Percentiles rank a stretch among this genome's conserved stretches.
These are phyloP conservation scores for Alouatta caraya DNA, from an alignment of 2,797 vertebrate species.

Conservation along the genomic window DNA sequence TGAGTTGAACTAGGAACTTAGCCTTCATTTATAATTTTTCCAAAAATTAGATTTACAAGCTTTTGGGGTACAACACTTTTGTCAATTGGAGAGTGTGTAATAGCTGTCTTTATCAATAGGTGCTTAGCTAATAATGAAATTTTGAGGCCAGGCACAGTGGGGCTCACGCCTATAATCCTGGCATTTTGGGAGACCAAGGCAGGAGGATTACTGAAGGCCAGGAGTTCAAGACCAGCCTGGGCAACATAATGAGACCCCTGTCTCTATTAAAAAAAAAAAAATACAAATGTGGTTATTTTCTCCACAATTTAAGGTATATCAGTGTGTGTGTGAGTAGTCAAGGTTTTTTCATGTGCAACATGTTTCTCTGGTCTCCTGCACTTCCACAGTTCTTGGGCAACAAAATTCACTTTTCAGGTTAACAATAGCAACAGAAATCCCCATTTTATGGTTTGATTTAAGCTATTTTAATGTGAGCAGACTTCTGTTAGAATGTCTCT, in stretches of 20 bases:
- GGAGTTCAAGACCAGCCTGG: neutral
- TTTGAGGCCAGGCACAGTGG: neutral
- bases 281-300: neutral
- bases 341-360: neutral
- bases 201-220: neutral
- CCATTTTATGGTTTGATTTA: neutral
- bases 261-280: neutral
- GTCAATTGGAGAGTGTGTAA: neutral
- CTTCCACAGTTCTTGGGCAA: neutral
- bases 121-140: neutral
- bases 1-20: neutral
- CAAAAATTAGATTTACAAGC: neutral
- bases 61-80: slow-evolving; percentile 13
- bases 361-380: neutral
- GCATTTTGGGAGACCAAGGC: neutral
- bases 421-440: neutral
- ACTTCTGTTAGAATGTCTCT: slow-evolving; percentile 26
- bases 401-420: neutral
- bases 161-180: neutral
- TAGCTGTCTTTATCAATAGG: neutral
- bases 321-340: neutral
- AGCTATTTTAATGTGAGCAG: neutral
- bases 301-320: neutral
- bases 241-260: neutral
- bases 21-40: neutral